Percentiles rank a stretch among this genome's conserved stretches.
phyloP scores from a whole-genome alignment of 2,113 vertebrate genomes.

The Ariopsis seemanni region DNA sequence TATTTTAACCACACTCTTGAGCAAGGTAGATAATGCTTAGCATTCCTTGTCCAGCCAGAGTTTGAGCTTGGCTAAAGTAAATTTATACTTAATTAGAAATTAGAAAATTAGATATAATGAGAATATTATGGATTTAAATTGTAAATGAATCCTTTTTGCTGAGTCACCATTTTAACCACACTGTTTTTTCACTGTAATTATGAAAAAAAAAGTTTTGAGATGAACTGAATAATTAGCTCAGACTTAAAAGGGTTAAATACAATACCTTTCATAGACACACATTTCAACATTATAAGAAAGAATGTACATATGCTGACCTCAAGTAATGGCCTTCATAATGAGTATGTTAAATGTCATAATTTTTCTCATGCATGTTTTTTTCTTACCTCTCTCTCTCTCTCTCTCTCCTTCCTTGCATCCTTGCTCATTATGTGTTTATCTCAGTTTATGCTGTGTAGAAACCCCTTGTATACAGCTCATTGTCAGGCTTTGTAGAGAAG shows the following conservation, averaged over 20 bases:
- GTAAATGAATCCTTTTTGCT: background rate
- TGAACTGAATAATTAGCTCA: background rate
- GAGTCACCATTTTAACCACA: background rate
- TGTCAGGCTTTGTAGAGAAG: conserved; percentile 1
- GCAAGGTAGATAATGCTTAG: background rate
- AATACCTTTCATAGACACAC: background rate
- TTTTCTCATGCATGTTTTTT: background rate
- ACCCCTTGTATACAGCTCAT: conserved; percentile 12
- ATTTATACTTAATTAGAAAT: background rate
- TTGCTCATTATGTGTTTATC: conserved; percentile 27
- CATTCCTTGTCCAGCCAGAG: background rate
- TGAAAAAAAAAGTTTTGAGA: background rate
- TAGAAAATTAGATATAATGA: background rate
- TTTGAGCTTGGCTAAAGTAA: background rate
- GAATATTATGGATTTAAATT: background rate
- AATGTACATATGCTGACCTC: background rate
- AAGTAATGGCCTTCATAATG: background rate
- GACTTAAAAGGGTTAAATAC: background rate
- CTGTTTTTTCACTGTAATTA: background rate
- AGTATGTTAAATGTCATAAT: background rate
- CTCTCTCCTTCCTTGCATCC: background rate
- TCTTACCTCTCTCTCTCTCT: background rate
- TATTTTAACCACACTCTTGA: background rate
- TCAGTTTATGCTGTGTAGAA: conserved; percentile 17
- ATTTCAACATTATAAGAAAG: background rate